Conservation (phyloP, 2,888 invertebrate species). For the Nycteola revayana region DNA sequence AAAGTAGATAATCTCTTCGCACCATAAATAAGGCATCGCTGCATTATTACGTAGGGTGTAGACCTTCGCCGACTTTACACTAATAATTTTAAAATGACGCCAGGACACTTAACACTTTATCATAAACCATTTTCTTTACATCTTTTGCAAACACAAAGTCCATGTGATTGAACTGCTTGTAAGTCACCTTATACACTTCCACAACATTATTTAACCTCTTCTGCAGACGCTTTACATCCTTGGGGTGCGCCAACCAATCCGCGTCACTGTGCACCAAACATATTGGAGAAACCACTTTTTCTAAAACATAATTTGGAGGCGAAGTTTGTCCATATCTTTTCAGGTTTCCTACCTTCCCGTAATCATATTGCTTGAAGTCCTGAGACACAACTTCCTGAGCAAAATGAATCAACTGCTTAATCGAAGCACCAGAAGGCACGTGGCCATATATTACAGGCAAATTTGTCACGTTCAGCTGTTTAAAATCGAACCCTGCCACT, state of each 20-base stretch:
- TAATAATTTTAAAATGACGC: conserved; percentile 27
- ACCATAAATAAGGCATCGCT: too few species aligned
- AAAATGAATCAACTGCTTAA: conserved; percentile 78
- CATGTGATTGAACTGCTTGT: conserved; percentile 65
- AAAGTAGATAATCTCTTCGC: too few species aligned
- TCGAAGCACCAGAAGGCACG: conserved; percentile 78
- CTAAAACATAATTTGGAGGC: conserved; percentile 55
- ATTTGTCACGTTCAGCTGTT: conserved; percentile 81
- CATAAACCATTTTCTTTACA: conserved; percentile 46
- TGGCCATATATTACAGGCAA: conserved; percentile 79
- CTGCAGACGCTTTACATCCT: conserved; percentile 79
- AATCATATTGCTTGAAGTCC: conserved; percentile 54
- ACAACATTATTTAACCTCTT: conserved; percentile 75
- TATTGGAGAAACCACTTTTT: conserved; percentile 51
- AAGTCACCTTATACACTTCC: conserved; percentile 79
- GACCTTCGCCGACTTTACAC: too few species aligned
- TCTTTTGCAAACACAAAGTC: conserved; percentile 63
- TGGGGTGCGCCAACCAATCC: conserved; percentile 84
- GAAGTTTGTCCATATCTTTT: conserved; percentile 42
- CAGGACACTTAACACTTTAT: conserved; percentile 38
- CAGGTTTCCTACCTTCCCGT: conserved; percentile 47
- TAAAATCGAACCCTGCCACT: conserved; percentile 79
- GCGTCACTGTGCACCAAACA: conserved; percentile 66
- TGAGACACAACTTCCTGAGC: conserved; percentile 66
- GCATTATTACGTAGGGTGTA: too few species aligned